Evolutionary conservation across 2,888 invertebrate genomes (phyloP), one percentile per base, ranked within the genome.

Genomic region (Minunthozetes semirufus): DNA sequence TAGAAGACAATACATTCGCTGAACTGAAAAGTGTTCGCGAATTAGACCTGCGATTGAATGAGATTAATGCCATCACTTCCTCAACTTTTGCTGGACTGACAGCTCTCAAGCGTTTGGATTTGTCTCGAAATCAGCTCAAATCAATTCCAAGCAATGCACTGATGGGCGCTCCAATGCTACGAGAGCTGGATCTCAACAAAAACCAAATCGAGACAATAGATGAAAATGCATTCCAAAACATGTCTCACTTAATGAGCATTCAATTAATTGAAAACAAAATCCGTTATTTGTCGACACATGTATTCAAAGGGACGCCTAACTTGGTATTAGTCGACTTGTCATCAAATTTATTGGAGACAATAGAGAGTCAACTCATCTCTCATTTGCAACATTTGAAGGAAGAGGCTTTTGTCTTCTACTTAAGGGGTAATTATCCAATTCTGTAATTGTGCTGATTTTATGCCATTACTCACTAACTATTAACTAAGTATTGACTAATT

Each of bases 1-100:
- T 70, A 8, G 70, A 70, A 70, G 70, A 70, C 70, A 70, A 70
- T 48, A 48, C 70, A 15, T 70, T 70, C 48, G 25, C 42, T 70
- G 48, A 13, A 46, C 70, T 70, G 11, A 70, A 46, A 22, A 48
- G 48, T 70, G 5, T 70, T 11, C 46, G 22, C 25, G 70, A 70
- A 48, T 19, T 70, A n/a, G 70, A 70, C 22, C 48, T 70, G 1
- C 22, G 70, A 70, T 25, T 48, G 46, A 70, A 70, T 70, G 48
- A 25, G n/a, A 70, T 70, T 11, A 25, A 19, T 17, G 25, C 6
- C 13, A 70, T 70, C 48, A 70, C 46, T 48, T 46, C 46, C 25
- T 6, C 4, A 1, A 48, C 70, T 9, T 70, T 70, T 15, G 15
- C 11, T 4, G 70, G 70, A 15, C 70, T 70, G 9, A 0, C 22